A percentile compares a stretch with the other conserved stretches of the same genome.
These are phyloP conservation scores for Tetraodon nigroviridis DNA, from an alignment of 2,113 vertebrate species.

Conservation along the genomic window DNA sequence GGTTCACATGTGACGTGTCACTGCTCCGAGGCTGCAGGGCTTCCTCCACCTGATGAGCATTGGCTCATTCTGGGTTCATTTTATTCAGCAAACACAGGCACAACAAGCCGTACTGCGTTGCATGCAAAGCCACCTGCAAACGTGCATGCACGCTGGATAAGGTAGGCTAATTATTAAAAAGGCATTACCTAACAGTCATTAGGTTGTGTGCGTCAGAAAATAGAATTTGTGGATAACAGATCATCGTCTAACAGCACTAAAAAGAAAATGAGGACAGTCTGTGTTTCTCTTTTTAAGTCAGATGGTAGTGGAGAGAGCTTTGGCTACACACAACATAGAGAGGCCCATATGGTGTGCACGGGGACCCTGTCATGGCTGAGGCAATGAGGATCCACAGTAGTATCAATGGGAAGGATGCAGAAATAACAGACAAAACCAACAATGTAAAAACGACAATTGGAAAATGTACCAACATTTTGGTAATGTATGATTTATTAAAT, in stretches of 20 bases:
- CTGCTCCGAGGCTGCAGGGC: no score
- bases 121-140: no score
- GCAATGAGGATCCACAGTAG: slow-evolving; percentile 3
- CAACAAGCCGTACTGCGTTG: neutral
- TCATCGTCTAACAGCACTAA: neutral
- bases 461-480: no score
- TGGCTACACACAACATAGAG: slow-evolving; percentile 49
- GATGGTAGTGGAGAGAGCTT: slow-evolving; percentile 30
- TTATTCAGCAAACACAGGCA: no score
- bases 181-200: neutral
- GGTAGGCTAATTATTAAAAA: neutral
- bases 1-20: no score
- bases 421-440: neutral
- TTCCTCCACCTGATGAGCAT: no score
- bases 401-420: slow-evolving; percentile 26
- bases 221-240: neutral
- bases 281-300: slow-evolving; percentile 49
- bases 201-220: neutral
- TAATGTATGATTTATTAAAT: neutral
- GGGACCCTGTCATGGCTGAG: slow-evolving; percentile 27
- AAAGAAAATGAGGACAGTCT: slow-evolving; percentile 18
- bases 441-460: neutral
- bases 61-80: no score
- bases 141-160: no score
- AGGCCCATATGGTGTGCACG: slow-evolving; percentile 61